Conservation (phyloP, 2,113 vertebrate species). For the Tachysurus vachellii region DNA sequence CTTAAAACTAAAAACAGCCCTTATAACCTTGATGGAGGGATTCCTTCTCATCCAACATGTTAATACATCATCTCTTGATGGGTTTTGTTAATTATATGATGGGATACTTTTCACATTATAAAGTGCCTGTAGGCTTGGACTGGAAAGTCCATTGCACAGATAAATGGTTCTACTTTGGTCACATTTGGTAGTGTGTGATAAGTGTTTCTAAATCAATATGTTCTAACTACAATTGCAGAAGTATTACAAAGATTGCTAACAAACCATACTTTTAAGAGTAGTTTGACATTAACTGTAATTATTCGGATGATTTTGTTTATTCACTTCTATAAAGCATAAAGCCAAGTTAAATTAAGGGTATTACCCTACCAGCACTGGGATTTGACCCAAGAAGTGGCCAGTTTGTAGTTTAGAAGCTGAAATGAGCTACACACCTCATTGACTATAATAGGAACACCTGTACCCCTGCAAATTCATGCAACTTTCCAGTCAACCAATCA, state of each 20-base stretch:
- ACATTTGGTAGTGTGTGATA: not conserved
- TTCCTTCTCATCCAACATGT: conserved; percentile 13
- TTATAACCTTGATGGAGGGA: conserved; percentile 16
- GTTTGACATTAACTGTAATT: not conserved
- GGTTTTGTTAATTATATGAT: not conserved
- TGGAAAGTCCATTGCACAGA: not conserved
- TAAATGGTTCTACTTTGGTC: not conserved
- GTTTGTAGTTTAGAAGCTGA: not conserved
- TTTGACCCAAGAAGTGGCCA: not conserved
- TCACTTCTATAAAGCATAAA: not conserved
- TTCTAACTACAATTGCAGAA: not conserved
- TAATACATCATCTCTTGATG: not conserved
- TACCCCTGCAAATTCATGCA: not conserved
- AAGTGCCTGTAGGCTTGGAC: conserved; percentile 8
- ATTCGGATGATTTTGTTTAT: not conserved
- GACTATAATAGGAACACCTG: not conserved
- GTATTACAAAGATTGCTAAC: no score
- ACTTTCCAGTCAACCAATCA: not conserved
- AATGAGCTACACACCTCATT: not conserved
- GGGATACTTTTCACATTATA: not conserved
- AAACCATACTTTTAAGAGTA: not conserved
- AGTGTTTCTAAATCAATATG: conserved; percentile 14
- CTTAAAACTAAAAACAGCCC: conserved; percentile 20
- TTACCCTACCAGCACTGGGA: not conserved
- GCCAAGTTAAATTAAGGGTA: not conserved